Evolutionary conservation across 2,797 vertebrate species (phyloP), one percentile per base, ranked within the genome.

Genomic region (Naso thynnoides): DNA sequence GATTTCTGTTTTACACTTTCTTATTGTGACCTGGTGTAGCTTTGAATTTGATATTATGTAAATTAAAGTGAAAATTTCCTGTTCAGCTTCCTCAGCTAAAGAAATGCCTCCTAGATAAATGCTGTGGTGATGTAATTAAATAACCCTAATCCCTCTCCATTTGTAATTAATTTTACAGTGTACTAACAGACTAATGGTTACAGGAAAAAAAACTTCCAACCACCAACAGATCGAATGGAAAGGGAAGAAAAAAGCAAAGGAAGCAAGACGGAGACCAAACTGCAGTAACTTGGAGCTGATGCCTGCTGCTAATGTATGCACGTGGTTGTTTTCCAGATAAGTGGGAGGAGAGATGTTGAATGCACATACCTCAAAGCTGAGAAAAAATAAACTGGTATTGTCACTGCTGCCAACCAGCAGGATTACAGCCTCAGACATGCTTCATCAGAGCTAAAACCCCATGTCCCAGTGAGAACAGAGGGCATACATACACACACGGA

Each of bases 121-220:
- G 42, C 52, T 7, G 68, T 83, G 81, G 90, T 90, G 81, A 88
- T 85, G 84, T 84, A 21, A 88, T 91, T 16, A 81, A 64, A 71
- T 73, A 65, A 38, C 64, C 49, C 50, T 77, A 65, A 82, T 87
- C 81, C 71, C 52, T 74, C 63, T 81, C 29, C 55, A 33, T 81
- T 81, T 81, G 67, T 71, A 89, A 92, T 93, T 82, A 88, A 85
- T 92, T 93, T 89, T 33, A 42, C 57, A 79, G 86, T 61, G 62
- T 84, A 86, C 90, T 78, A 77, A 66, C 76, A 65, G 84, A 87
- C 88, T 91, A 91, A 89, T 82, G 79, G 77, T 85, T 70, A n/a
- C n/a, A n/a, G n/a, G n/a, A n/a, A n/a, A n/a, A 63, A 47, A 86
- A 79, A 38, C 33, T 86, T 80, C 84, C 73, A 57, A 67, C 79